Evolutionary conservation across 1,140 invertebrate genomes (phyloP).

Genomic region (Bombyx mori): ASM3026992v2 NC_085123.1:15981001-15981500

Average conservation of each 20-base stretch:
- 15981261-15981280: constrained; percentile 88
- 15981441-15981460: too few relatives aligned
- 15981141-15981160: constrained; percentile 81
- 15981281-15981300: constrained; percentile 77
- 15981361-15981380: constrained; percentile 75
- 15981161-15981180: constrained; percentile 83
- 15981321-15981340: constrained; percentile 87
- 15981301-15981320: constrained; percentile 80
- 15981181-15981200: constrained; percentile 85
- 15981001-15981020: too few relatives aligned
- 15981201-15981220: constrained; percentile 81
- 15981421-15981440: too few relatives aligned
- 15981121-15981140: constrained; percentile 74
- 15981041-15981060: too few relatives aligned
- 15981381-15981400: background rate
- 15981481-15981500: too few relatives aligned
- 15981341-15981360: constrained; percentile 90
- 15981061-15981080: too few relatives aligned
- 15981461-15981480: too few relatives aligned
- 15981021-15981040: too few relatives aligned
- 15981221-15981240: constrained; percentile 90
- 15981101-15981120: background rate
- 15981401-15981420: too few relatives aligned
- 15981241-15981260: constrained; percentile 90
- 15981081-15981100: too few relatives aligned